Conservation (phyloP, 1,140 invertebrate species). For the Alviniconcha marisindica region DNA sequence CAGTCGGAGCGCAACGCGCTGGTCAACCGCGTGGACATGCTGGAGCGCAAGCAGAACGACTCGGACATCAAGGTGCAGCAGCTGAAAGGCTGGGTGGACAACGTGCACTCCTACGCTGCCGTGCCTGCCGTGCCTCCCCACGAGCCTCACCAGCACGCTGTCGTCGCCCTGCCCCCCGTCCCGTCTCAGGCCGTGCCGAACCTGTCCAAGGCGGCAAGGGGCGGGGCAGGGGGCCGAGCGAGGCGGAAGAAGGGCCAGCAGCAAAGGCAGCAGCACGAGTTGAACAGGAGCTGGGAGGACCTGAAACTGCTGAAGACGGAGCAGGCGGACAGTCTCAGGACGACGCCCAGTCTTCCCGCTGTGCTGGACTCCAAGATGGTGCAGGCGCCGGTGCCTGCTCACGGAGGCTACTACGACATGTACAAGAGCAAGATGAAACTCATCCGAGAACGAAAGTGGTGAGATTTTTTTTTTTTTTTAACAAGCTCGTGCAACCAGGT, state of each 20-base stretch:
- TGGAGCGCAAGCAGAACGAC: conserved; percentile 49
- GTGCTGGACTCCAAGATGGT: conserved; percentile 24
- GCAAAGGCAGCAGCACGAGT: neutral
- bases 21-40: conserved; percentile 28
- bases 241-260: neutral
- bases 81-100: conserved; percentile 43
- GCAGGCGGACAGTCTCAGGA: neutral
- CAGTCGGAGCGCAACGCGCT: conserved; percentile 40
- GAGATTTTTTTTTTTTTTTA: no score
- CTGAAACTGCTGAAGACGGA: neutral
- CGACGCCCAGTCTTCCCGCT: conserved; percentile 25
- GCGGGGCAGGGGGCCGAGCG: neutral
- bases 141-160: neutral
- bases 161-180: neutral
- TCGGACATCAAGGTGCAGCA: conserved; percentile 44
- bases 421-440: conserved; percentile 51
- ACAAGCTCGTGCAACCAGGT: no score
- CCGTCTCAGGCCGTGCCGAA: neutral
- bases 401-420: conserved; percentile 41
- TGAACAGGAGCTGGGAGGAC: conserved; percentile 39
- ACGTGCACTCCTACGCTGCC: neutral
- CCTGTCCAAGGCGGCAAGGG: neutral
- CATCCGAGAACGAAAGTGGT: conserved; percentile 31
- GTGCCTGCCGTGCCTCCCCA: no score
- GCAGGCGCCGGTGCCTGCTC: neutral